Percentiles rank a stretch among this genome's conserved stretches.
Evolutionary conservation across 2,113 vertebrate species (phyloP).

Genomic region (Callocephalon fimbriatum): DNA sequence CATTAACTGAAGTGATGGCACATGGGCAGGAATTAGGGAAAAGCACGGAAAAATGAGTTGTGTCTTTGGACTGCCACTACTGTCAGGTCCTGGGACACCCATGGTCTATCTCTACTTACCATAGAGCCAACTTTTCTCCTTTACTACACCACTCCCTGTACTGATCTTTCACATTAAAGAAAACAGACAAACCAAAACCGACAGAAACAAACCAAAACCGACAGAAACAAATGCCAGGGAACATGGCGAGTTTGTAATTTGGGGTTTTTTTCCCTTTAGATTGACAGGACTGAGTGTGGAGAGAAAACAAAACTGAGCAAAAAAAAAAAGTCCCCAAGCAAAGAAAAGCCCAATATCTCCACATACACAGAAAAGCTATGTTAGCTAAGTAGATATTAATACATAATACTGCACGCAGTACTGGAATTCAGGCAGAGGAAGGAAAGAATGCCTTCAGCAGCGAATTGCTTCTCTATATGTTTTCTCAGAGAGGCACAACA

Average conservation of each 20-base stretch:
- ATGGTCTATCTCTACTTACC: background rate
- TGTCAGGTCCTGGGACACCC: accelerated
- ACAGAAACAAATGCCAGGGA: background rate
- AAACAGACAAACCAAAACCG: no score
- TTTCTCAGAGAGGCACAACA: background rate
- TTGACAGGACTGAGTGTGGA: background rate
- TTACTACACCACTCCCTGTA: background rate
- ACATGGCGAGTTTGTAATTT: background rate
- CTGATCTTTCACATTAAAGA: background rate
- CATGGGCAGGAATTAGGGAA: background rate
- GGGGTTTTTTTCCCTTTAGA: background rate
- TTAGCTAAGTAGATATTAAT: background rate
- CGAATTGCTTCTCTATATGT: background rate
- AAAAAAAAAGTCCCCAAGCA: background rate
- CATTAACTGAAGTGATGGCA: background rate
- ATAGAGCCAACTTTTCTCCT: background rate
- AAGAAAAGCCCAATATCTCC: background rate
- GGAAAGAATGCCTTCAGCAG: background rate
- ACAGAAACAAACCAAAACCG: background rate
- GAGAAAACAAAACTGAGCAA: background rate
- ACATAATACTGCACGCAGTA: accelerated
- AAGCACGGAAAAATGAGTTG: background rate
- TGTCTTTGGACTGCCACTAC: background rate
- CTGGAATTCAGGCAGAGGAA: background rate
- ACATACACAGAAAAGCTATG: background rate